Evolutionary conservation across 2,888 invertebrate genomes (phyloP).

Genomic region (Dynastes tityus): DNA sequence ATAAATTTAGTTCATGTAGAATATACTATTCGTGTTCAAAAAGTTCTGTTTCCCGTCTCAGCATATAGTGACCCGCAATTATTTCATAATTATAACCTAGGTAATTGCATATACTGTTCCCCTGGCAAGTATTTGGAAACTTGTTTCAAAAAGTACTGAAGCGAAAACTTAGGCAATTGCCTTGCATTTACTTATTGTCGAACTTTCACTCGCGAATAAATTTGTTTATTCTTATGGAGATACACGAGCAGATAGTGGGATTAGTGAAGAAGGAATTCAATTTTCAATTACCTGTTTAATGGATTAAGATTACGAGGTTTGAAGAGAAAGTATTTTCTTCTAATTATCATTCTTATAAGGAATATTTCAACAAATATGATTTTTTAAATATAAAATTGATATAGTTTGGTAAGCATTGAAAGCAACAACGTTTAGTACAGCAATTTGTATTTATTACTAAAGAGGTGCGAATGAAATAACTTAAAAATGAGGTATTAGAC

Average conservation of each 20-base stretch:
- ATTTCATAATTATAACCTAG: slow-evolving; percentile 35
- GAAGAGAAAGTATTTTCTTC: neutral
- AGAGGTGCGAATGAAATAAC: too few species aligned
- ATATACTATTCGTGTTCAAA: neutral
- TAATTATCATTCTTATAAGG: neutral
- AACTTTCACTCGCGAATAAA: slow-evolving; percentile 41
- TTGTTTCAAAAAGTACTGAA: slow-evolving; percentile 43
- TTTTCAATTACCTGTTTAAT: neutral
- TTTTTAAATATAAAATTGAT: neutral
- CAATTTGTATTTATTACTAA: too few species aligned
- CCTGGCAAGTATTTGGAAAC: slow-evolving; percentile 33
- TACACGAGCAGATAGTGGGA: neutral
- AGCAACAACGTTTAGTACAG: too few species aligned
- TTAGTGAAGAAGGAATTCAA: neutral
- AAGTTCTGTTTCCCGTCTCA: slow-evolving; percentile 21
- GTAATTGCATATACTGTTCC: slow-evolving; percentile 9
- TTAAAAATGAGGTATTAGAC: too few species aligned
- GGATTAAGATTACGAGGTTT: neutral
- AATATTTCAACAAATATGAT: neutral
- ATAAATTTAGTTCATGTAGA: neutral
- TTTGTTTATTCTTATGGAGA: slow-evolving; percentile 2
- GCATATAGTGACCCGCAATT: neutral
- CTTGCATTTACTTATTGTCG: slow-evolving; percentile 17
- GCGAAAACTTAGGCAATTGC: slow-evolving; percentile 43
- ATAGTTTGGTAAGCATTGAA: too few species aligned